Percentiles rank a stretch among this genome's conserved stretches.
These are phyloP conservation scores for Balearica regulorum DNA, from an alignment of 2,797 vertebrate species.

Conservation along the genomic window DNA sequence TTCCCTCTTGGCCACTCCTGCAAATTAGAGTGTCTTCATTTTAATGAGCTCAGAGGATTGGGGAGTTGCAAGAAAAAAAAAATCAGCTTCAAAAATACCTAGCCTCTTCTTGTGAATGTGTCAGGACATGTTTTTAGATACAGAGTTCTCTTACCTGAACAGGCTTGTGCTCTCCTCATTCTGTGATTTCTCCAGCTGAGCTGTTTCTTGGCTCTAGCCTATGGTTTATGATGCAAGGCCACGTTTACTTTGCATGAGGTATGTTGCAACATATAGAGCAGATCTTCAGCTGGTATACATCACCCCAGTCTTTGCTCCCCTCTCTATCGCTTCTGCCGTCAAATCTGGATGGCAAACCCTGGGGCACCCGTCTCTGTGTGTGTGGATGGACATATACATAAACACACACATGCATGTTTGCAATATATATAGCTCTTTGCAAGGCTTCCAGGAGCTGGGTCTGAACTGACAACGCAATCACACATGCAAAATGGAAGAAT, in stretches of 20 bases:
- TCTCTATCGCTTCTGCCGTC: background rate
- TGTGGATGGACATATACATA: fast-evolving
- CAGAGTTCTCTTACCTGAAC: slow-evolving; percentile 10
- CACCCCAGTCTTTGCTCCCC: background rate
- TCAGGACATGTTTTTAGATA: slow-evolving; percentile 32
- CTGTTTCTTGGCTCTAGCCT: slow-evolving; percentile 25
- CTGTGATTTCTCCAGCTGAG: background rate
- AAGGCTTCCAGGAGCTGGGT: background rate
- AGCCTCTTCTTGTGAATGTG: background rate
- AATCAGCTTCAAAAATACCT: slow-evolving; percentile 15
- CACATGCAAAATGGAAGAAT: background rate
- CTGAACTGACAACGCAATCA: background rate
- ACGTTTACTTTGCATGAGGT: background rate
- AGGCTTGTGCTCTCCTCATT: slow-evolving; percentile 35
- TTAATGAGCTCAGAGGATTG: slow-evolving; percentile 42
- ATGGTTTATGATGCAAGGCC: slow-evolving; percentile 25
- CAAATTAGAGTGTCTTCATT: slow-evolving; percentile 25
- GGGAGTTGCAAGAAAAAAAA: slow-evolving; percentile 30
- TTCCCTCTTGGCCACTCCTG: background rate
- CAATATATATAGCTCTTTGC: background rate
- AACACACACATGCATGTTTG: background rate
- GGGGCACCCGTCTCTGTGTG: background rate
- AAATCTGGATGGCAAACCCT: background rate
- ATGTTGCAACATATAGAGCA: background rate
- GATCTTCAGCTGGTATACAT: background rate